These are phyloP conservation scores for Macrosoma leucophasiata DNA, from an alignment of 2,888 invertebrate species.

Conservation along the genomic window DNA sequence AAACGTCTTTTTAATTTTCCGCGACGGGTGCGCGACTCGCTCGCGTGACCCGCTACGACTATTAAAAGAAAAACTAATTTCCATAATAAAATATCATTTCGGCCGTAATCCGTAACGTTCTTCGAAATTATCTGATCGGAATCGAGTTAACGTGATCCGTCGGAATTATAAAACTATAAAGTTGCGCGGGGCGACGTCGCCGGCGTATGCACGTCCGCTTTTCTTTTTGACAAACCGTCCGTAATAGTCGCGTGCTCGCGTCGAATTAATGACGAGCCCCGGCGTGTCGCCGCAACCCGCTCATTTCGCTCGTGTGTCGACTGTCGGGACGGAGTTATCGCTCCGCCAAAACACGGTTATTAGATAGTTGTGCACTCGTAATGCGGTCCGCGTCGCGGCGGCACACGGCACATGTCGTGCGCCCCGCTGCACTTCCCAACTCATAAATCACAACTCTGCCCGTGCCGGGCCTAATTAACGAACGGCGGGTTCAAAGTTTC, in stretches of 20 bases:
- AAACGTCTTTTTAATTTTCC: conserved; percentile 53
- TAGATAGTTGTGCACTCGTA: conserved; percentile 62
- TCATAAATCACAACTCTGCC: conserved; percentile 56
- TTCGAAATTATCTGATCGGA: conserved; percentile 62
- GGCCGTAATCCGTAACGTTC: conserved; percentile 41
- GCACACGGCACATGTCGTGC: conserved; percentile 67
- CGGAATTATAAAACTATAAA: conserved; percentile 70
- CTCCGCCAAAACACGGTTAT: conserved; percentile 62
- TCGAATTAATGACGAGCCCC: conserved; percentile 68
- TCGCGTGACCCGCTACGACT: conserved; percentile 61
- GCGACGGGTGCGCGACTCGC: conserved; percentile 40
- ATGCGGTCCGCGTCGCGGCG: conserved; percentile 39
- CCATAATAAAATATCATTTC: conserved; percentile 65
- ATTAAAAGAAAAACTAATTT: conserved; percentile 72
- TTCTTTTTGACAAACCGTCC: conserved; percentile 62
- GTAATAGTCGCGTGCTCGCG: conserved; percentile 67
- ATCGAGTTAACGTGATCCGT: conserved; percentile 65
- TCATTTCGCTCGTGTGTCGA: conserved; percentile 57
- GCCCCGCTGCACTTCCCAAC: conserved; percentile 39
- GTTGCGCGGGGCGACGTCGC: conserved; percentile 63
- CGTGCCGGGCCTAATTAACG: conserved; percentile 57
- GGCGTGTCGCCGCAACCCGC: conserved; percentile 63
- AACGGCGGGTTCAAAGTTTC: conserved; percentile 44
- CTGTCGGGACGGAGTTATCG: conserved; percentile 38
- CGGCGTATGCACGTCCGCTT: conserved; percentile 60